Conservation (phyloP, 2,888 invertebrate genomes). For the Eupsilia transversa region DNA sequence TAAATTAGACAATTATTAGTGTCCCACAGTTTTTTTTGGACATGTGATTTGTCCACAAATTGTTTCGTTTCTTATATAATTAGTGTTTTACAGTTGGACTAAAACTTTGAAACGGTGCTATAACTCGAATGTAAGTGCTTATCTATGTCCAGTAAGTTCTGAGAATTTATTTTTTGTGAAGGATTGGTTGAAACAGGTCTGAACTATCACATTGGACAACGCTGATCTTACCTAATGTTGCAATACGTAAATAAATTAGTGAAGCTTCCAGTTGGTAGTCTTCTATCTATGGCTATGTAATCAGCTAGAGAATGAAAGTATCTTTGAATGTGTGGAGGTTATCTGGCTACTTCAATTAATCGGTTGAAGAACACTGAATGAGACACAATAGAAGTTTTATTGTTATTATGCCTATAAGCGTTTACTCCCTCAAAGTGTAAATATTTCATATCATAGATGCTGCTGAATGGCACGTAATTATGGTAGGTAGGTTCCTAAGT, state of each 20-base stretch:
- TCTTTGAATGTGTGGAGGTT: not conserved
- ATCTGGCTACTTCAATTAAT: not conserved
- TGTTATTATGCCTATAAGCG: not conserved
- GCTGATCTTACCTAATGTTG: not conserved
- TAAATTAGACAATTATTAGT: constrained; percentile 30
- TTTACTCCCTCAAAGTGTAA: not conserved
- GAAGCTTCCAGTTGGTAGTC: not conserved
- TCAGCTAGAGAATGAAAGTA: not conserved
- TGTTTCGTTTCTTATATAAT: constrained; percentile 39
- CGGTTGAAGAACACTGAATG: not conserved
- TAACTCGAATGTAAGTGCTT: constrained; percentile 68
- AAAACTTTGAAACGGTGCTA: constrained; percentile 24
- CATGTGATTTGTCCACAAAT: constrained; percentile 50
- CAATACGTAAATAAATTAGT: not conserved
- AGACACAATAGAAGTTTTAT: not conserved
- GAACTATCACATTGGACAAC: not conserved
- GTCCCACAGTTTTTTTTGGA: constrained; percentile 36
- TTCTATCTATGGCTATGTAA: not conserved
- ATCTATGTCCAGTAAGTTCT: constrained; percentile 16
- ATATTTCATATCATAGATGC: not conserved
- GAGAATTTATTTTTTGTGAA: constrained; percentile 9
- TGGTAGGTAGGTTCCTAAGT: not conserved
- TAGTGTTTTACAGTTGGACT: constrained; percentile 42
- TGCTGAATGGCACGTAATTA: not conserved
- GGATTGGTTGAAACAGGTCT: constrained; percentile 18